Base-by-base conservation (phyloP, 2,797 vertebrate species). In the Melanogrammus aeglefinus region DNA sequence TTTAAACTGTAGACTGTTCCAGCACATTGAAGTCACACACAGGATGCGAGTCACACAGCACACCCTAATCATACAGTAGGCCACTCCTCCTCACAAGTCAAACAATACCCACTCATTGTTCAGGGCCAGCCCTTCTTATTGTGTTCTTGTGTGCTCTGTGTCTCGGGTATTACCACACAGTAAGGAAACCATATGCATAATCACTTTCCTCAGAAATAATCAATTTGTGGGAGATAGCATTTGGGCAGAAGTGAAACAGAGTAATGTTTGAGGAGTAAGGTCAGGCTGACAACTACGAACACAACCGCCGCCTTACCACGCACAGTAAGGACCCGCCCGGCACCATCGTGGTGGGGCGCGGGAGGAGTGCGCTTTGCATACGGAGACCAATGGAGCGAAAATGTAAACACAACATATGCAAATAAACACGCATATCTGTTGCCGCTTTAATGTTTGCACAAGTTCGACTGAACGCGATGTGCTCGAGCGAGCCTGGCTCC, bases 41-140 rank as follows among this genome's bases (percentile, higher is more conserved):
- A 84, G 83, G 82, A 88, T 81, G 81, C 81, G 76, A 73, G 84
- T 88, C 82, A 82, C 81, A 75, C 83, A 84, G 79, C 77, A 83
- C 81, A 57, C 80, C 82, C 81, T 86, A 36, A 7, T 87, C 76
- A 79, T 39, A 79, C 81, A 80, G 31, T 76, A 74, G 70, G 76
- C 84, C 78, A 78, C 73, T 88, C 82, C 79, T 77, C 77, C 77
- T 81, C 70, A 70, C 70, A 31, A 74, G 29, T 80, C 74, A 76
- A 80, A 90, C 88, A 90, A 87, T 85, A 74, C 73, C 39, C 79
- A 47, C 47, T 66, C 82, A 87, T 80, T 88, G 81, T 87, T 77
- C 27, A 39, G 77, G 39, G 39, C 36, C 70, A 70, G 73, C 36
- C 63, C 57, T 79, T 72, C 74, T 69, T 24, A 69, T 73, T 4